Percentiles rank a stretch among this genome's conserved stretches.
phyloP scores from a whole-genome alignment of 2,113 vertebrate species.

The Meleagris gallopavo region DNA sequence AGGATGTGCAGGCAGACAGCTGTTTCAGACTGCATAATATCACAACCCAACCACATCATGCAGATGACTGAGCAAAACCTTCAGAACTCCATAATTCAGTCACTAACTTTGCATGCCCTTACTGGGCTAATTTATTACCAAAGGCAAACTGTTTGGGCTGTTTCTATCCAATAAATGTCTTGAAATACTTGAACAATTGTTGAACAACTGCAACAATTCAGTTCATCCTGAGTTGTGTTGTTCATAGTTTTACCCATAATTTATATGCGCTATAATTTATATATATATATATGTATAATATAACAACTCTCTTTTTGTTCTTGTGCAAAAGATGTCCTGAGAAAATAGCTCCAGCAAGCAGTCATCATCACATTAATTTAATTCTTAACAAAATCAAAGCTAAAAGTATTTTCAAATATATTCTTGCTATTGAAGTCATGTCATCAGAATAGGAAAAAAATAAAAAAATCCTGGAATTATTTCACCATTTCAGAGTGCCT shows the following conservation, averaged over 20 bases:
- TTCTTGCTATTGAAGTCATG: neutral
- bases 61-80: neutral
- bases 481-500: neutral
- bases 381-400: neutral
- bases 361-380: neutral
- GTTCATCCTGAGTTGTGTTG: neutral
- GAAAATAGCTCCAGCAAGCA: neutral
- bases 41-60: neutral
- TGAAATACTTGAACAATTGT: too few relatives aligned
- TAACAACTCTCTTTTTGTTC: neutral
- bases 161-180: neutral
- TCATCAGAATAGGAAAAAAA: neutral
- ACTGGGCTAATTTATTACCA: neutral
- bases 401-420: rapidly evolving
- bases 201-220: neutral
- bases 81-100: neutral
- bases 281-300: neutral
- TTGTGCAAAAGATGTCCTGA: neutral
- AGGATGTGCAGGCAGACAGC: neutral
- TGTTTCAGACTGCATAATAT: neutral
- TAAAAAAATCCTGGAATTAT: neutral
- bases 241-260: neutral
- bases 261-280: too few relatives aligned
- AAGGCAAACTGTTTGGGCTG: neutral
- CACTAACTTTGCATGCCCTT: neutral